Evolutionary conservation across 2,888 invertebrate species (phyloP).

Genomic region (Temnothorax unifasciatus): DNA sequence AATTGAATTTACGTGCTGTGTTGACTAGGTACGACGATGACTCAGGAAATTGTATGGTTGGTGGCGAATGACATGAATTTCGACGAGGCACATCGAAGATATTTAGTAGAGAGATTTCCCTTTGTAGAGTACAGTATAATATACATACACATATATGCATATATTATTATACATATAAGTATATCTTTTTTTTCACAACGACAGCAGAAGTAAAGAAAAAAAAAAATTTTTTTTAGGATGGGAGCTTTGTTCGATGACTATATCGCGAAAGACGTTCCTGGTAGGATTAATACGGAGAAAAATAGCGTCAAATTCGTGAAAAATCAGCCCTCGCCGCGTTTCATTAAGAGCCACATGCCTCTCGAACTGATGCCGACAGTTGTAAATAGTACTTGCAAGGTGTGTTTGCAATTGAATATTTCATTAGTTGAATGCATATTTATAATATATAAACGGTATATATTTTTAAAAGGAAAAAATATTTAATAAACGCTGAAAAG

Average conservation of each 20-base stretch:
- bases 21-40: conserved; percentile 90
- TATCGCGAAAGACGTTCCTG: no score
- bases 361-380: conserved; percentile 89
- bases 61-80: conserved; percentile 88
- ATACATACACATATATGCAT: not conserved
- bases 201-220: not conserved
- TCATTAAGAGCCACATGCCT: no score
- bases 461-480: not conserved
- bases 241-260: not conserved
- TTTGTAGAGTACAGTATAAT: conserved; percentile 90
- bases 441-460: not conserved
- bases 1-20: not conserved
- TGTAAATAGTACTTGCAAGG: conserved; percentile 78
- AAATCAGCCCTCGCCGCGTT: no score
- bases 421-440: not conserved
- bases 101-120: conserved; percentile 90
- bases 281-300: no score
- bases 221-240: not conserved
- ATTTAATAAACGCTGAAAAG: not conserved
- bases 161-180: not conserved
- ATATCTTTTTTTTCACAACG: not conserved
- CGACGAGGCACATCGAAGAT: conserved; percentile 86
- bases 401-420: conserved; percentile 46
- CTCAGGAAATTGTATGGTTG: conserved; percentile 92
- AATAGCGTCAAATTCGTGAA: no score